These are phyloP conservation scores for Todiramphus saurophagus DNA, from an alignment of 2,113 vertebrate species.

Conservation along the genomic window DNA sequence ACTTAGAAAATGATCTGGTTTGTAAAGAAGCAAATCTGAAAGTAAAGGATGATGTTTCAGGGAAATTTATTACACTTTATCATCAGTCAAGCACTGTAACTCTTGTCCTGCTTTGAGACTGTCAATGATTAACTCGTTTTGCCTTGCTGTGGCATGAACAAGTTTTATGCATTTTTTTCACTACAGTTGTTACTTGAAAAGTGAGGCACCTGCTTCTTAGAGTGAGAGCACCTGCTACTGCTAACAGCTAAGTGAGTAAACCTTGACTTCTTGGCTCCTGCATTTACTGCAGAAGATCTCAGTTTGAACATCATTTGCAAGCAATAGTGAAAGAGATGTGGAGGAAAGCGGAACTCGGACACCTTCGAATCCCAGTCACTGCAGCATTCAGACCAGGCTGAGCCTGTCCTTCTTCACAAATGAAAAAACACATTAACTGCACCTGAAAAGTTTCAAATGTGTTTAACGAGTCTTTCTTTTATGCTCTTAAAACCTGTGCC, in stretches of 20 bases:
- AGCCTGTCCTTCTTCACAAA: neutral
- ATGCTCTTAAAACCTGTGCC: neutral
- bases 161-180: neutral
- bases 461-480: neutral
- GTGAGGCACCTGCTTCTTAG: neutral
- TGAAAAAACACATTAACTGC: neutral
- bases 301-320: neutral
- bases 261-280: neutral
- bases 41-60: neutral
- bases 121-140: conserved; percentile 29
- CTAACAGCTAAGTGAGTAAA: neutral
- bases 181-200: neutral
- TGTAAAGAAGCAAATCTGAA: neutral
- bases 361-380: neutral
- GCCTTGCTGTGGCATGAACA: neutral
- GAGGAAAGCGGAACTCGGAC: neutral
- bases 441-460: neutral
- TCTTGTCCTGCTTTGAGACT: neutral
- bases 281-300: neutral
- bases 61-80: conserved; percentile 3
- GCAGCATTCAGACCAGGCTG: neutral
- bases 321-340: accelerated
- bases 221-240: neutral
- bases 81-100: neutral
- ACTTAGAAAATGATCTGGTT: neutral